phyloP scores from a whole-genome alignment of 2,797 vertebrate species.

The Botia almorhae region DNA sequence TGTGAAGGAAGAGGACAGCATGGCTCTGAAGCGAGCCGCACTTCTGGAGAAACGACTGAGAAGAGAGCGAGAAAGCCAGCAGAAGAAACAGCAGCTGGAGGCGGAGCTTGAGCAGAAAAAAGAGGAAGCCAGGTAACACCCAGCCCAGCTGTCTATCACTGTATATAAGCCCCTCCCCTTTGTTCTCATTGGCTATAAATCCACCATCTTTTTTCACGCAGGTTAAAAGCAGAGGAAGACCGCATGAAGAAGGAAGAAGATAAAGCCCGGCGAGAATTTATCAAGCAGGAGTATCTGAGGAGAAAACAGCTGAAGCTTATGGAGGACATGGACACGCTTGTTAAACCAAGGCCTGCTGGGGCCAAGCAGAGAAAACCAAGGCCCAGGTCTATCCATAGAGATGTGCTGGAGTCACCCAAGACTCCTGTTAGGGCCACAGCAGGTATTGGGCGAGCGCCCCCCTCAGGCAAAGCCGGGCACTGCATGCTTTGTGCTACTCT shows the following conservation, averaged over 20 bases:
- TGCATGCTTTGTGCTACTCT: constrained; percentile 71
- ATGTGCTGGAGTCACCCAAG: constrained; percentile 90
- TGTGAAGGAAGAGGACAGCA: constrained; percentile 91
- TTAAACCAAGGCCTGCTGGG: constrained; percentile 84
- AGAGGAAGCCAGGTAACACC: constrained; percentile 89
- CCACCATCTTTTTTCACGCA: constrained; percentile 57
- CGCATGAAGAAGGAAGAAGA: constrained; percentile 95
- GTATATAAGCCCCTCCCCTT: not conserved
- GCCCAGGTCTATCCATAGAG: constrained; percentile 93
- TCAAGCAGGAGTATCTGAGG: constrained; percentile 95
- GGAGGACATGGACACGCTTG: constrained; percentile 93
- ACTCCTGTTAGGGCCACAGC: constrained; percentile 88
- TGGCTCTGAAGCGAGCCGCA: constrained; percentile 93
- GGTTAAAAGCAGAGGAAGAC: constrained; percentile 94
- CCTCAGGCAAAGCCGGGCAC: constrained; percentile 54
- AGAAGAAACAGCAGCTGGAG: constrained; percentile 91
- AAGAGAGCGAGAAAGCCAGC: constrained; percentile 90
- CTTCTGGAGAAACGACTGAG: constrained; percentile 93
- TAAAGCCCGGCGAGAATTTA: constrained; percentile 89
- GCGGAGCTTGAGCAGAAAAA: constrained; percentile 92
- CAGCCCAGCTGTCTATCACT: not conserved
- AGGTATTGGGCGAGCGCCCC: constrained; percentile 82
- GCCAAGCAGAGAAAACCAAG: constrained; percentile 87
- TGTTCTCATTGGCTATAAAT: not conserved
- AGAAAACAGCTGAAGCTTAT: constrained; percentile 98